phyloP scores from a whole-genome alignment of 2,888 invertebrate genomes.

The Branchinecta sandiegonensis region DNA sequence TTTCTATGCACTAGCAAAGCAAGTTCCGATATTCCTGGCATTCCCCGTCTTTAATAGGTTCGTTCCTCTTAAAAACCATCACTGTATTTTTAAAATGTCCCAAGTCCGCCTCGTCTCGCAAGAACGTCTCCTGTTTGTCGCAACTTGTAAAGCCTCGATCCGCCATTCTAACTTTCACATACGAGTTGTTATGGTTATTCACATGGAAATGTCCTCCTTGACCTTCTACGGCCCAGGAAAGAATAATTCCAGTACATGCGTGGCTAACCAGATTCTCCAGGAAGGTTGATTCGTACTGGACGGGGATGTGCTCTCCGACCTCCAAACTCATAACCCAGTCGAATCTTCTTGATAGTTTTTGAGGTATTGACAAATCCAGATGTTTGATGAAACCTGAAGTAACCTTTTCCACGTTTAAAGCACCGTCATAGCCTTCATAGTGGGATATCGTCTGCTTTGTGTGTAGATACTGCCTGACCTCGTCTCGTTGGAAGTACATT shows the following conservation, averaged over 20 bases:
- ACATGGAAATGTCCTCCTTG: constrained; percentile 16
- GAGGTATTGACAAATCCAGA: neutral
- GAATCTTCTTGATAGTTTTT: constrained; percentile 21
- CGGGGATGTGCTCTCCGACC: constrained; percentile 27
- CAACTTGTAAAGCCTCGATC: neutral
- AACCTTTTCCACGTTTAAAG: constrained; percentile 18
- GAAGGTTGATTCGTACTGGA: constrained; percentile 24
- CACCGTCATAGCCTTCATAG: constrained; percentile 18
- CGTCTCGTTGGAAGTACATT: neutral
- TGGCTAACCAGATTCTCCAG: constrained; percentile 26
- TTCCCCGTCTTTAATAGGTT: too few species aligned
- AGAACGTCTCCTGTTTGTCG: neutral
- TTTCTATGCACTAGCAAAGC: too few species aligned
- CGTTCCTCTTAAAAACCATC: neutral
- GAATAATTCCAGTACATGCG: constrained; percentile 26
- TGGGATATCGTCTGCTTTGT: neutral
- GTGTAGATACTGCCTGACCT: neutral
- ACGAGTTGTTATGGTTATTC: neutral
- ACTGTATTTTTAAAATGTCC: neutral
- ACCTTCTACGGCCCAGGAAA: constrained; percentile 24
- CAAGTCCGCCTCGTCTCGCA: neutral
- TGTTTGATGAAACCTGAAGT: constrained; percentile 12
- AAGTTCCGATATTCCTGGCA: too few species aligned
- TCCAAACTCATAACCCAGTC: constrained; percentile 28
- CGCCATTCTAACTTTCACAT: neutral